A percentile compares a stretch with the other conserved stretches of the same genome.
These are phyloP conservation scores for Flabesymbios commensalis DNA, from an alignment of 2,888 invertebrate species.

Conservation along the genomic window DNA sequence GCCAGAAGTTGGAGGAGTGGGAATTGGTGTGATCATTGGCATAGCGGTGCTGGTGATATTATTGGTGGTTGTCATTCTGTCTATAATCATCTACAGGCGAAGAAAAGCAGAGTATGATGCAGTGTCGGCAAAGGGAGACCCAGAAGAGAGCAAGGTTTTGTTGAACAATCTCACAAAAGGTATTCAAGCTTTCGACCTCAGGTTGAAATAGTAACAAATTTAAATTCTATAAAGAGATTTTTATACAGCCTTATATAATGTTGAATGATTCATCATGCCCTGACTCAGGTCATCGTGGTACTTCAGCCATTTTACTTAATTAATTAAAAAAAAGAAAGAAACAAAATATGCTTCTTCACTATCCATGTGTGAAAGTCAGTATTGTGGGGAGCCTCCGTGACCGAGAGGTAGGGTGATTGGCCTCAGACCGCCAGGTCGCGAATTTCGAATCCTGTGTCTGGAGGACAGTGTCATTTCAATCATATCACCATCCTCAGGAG, in stretches of 20 bases:
- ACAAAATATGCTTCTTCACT: too few relatives aligned
- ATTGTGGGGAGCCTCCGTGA: too few relatives aligned
- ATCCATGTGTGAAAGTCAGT: too few relatives aligned
- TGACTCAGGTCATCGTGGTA: too few relatives aligned
- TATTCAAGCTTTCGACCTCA: neutral
- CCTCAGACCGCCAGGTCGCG: too few relatives aligned
- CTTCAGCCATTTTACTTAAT: too few relatives aligned
- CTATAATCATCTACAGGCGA: conserved; percentile 9
- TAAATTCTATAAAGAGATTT: neutral
- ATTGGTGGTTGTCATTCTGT: neutral
- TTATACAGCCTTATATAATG: neutral
- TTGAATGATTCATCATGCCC: too few relatives aligned
- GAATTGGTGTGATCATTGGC: neutral
- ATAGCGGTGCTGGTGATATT: neutral
- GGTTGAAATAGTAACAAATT: neutral
- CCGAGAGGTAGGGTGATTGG: too few relatives aligned
- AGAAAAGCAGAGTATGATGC: conserved; percentile 23
- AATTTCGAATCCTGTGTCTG: too few relatives aligned
- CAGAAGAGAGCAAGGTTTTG: conserved; percentile 8
- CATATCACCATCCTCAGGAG: too few relatives aligned
- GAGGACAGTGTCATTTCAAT: too few relatives aligned
- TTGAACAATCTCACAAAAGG: conserved; percentile 12
- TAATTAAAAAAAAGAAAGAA: too few relatives aligned
- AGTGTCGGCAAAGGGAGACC: conserved; percentile 16
- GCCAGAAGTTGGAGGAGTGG: neutral